Percentiles rank a stretch among this genome's conserved stretches.
phyloP scores from a whole-genome alignment of 2,113 vertebrate species.

The Tupaia chinensis region DNA sequence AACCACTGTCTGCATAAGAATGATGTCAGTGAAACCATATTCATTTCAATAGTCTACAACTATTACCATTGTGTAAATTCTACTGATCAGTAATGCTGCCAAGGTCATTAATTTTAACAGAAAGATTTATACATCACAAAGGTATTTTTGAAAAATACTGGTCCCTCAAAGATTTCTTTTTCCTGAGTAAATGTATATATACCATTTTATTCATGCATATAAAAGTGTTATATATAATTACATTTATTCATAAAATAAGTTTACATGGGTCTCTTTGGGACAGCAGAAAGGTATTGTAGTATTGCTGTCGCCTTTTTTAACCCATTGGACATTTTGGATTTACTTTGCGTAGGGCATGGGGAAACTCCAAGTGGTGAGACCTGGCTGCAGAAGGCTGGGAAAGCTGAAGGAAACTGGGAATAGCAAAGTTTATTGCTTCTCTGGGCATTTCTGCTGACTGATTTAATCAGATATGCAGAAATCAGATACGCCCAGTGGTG shows the following conservation, averaged over 20 bases:
- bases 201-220: conserved; percentile 50
- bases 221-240: conserved; percentile 48
- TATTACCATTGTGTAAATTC: background rate
- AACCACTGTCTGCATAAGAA: background rate
- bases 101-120: conserved; percentile 66
- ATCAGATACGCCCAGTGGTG: background rate
- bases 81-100: background rate
- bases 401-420: background rate
- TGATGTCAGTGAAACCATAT: background rate
- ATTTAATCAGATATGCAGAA: background rate
- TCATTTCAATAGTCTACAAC: conserved; percentile 39
- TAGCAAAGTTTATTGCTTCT: background rate
- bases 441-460: background rate
- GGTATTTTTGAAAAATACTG: conserved; percentile 36
- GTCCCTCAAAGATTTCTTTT: background rate
- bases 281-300: background rate
- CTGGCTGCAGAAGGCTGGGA: background rate
- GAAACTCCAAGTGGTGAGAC: too few species aligned
- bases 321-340: background rate
- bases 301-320: background rate
- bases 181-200: conserved; percentile 34
- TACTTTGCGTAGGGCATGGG: background rate
- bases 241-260: conserved; percentile 33
- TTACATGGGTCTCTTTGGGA: background rate
- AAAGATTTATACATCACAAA: background rate